Evolutionary conservation across 2,888 invertebrate genomes (phyloP).

Genomic region (Sinohyriopsis cumingii): DNA sequence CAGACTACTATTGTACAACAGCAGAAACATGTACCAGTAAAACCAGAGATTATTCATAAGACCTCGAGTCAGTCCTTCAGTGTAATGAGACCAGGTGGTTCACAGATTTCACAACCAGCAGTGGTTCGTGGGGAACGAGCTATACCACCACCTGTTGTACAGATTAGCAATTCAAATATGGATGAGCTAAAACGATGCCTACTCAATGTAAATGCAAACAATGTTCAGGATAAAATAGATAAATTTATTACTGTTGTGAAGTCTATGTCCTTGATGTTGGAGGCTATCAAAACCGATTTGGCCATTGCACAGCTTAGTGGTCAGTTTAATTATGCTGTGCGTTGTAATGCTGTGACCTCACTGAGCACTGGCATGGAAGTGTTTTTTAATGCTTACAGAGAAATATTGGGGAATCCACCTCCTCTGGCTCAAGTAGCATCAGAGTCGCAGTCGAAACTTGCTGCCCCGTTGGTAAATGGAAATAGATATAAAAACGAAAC

Average conservation of each 20-base stretch:
- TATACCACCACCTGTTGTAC: no score
- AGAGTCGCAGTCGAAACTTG: no score
- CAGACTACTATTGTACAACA: constrained; percentile 1
- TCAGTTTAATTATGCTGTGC: no score
- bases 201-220: constrained; percentile 22
- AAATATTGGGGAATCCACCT: constrained; percentile 13
- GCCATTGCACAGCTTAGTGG: constrained; percentile 23
- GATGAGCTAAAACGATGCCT: constrained; percentile 17
- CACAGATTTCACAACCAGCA: no score
- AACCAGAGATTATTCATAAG: neutral
- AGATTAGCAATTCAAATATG: neutral
- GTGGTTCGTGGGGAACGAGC: no score
- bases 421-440: no score
- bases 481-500: constrained; percentile 2
- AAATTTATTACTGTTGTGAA: constrained; percentile 34
- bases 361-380: constrained; percentile 34
- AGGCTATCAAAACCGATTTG: constrained; percentile 35
- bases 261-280: constrained; percentile 29
- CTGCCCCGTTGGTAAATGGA: no score
- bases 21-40: neutral
- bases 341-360: constrained; percentile 18
- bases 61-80: no score
- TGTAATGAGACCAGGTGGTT: no score
- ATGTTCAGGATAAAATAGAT: constrained; percentile 32
- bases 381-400: constrained; percentile 31